Conservation (phyloP, 2,797 vertebrate species). For the Chiroxiphia lanceolata region DNA sequence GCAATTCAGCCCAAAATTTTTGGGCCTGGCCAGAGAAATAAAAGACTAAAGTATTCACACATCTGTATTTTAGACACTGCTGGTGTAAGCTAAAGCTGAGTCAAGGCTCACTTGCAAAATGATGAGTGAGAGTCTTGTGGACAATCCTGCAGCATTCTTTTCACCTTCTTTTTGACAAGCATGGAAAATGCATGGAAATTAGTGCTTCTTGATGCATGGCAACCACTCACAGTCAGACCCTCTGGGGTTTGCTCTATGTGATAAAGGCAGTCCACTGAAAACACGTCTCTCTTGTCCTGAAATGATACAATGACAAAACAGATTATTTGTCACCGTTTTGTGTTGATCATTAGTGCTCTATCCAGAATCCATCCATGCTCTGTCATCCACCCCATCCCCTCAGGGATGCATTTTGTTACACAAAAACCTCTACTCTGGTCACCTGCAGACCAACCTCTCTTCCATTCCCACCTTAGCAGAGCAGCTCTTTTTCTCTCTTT, state of each 20-base stretch:
- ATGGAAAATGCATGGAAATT: not conserved
- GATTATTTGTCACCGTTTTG: not conserved
- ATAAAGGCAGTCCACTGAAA: not conserved
- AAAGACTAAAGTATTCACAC: not conserved
- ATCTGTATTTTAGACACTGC: not conserved
- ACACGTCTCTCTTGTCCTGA: not conserved
- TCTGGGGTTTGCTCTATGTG: fast-evolving
- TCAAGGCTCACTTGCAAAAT: not conserved
- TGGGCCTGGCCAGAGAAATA: not conserved
- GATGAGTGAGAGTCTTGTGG: not conserved
- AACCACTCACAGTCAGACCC: not conserved
- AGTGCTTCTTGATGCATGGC: not conserved
- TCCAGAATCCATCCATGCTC: not conserved
- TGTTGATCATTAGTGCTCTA: not conserved
- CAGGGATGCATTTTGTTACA: not conserved
- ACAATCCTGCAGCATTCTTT: not conserved
- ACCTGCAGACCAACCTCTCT: not conserved
- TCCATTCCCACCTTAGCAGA: not conserved
- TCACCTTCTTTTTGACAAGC: not conserved
- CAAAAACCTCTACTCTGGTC: not conserved
- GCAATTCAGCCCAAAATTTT: not conserved
- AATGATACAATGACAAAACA: not conserved
- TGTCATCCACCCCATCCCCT: not conserved
- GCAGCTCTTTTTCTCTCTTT: constrained; percentile 6
- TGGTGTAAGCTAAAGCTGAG: not conserved